Percentiles rank a stretch among this genome's conserved stretches.
phyloP scores from a whole-genome alignment of 1,140 invertebrate species.

The Cataglyphis hispanica region DNA sequence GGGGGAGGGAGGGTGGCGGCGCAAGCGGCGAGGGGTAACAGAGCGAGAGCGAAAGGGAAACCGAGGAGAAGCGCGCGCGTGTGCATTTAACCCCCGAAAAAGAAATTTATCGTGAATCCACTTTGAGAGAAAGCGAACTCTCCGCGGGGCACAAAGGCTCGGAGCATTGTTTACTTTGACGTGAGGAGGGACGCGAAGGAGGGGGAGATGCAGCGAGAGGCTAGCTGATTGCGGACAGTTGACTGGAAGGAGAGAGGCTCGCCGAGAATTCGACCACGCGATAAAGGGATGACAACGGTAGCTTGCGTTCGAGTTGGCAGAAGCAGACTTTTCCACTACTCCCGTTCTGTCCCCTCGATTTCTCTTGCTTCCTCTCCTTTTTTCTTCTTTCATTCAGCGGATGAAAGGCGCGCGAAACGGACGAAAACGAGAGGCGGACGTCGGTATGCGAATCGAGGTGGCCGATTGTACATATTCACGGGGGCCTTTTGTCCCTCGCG shows the following conservation, averaged over 20 bases:
- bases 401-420: slow-evolving; percentile 56
- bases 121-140: slow-evolving; percentile 61
- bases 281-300: slow-evolving; percentile 72
- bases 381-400: slow-evolving; percentile 33
- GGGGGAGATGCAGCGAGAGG: background rate
- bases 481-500: slow-evolving; percentile 23
- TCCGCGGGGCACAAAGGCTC: slow-evolving; percentile 62
- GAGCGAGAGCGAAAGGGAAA: slow-evolving; percentile 35
- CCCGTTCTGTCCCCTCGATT: background rate
- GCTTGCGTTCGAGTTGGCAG: slow-evolving; percentile 41
- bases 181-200: background rate
- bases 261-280: slow-evolving; percentile 67
- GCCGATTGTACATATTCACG: slow-evolving; percentile 43
- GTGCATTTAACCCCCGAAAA: slow-evolving; percentile 69
- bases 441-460: slow-evolving; percentile 39
- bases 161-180: slow-evolving; percentile 72
- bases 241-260: slow-evolving; percentile 46
- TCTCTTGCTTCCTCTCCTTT: background rate
- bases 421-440: slow-evolving; percentile 66
- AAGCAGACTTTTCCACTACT: slow-evolving; percentile 35
- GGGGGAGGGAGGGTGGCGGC: no score
- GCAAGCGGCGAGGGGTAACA: slow-evolving; percentile 22
- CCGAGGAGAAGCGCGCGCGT: slow-evolving; percentile 42
- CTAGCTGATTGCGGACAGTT: slow-evolving; percentile 6
- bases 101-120: slow-evolving; percentile 71